Percentiles rank a stretch among this genome's conserved stretches.
phyloP scores from a whole-genome alignment of 2,113 vertebrate species.

The Aix galericulata region DNA sequence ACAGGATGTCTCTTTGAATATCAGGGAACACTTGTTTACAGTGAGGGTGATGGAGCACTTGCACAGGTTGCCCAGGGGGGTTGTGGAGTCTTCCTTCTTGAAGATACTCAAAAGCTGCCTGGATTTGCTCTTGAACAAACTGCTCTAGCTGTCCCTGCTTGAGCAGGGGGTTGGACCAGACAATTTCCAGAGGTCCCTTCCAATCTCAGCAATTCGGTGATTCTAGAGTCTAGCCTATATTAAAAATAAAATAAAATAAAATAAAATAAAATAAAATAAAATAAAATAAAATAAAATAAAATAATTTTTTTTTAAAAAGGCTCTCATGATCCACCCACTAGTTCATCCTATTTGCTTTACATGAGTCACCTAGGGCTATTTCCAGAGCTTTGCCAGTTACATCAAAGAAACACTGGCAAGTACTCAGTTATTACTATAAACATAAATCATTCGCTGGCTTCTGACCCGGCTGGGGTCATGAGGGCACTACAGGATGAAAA shows the following conservation, averaged over 20 bases:
- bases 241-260: no score
- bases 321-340: neutral
- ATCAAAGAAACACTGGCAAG: neutral
- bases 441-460: neutral
- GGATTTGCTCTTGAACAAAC: neutral
- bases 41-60: neutral
- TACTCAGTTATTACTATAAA: neutral
- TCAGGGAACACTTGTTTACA: neutral
- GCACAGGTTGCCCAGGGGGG: neutral
- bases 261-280: neutral
- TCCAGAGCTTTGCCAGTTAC: neutral
- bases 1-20: neutral
- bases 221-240: neutral
- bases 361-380: neutral
- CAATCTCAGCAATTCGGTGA: neutral
- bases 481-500: neutral
- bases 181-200: neutral
- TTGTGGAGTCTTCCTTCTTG: neutral
- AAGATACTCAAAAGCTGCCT: neutral
- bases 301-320: neutral
- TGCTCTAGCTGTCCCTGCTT: neutral
- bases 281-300: neutral
- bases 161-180: neutral
- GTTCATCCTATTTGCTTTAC: neutral
- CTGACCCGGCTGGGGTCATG: fast-evolving